phyloP scores from a whole-genome alignment of 2,113 vertebrate species.

The Pimephales promelas region DNA sequence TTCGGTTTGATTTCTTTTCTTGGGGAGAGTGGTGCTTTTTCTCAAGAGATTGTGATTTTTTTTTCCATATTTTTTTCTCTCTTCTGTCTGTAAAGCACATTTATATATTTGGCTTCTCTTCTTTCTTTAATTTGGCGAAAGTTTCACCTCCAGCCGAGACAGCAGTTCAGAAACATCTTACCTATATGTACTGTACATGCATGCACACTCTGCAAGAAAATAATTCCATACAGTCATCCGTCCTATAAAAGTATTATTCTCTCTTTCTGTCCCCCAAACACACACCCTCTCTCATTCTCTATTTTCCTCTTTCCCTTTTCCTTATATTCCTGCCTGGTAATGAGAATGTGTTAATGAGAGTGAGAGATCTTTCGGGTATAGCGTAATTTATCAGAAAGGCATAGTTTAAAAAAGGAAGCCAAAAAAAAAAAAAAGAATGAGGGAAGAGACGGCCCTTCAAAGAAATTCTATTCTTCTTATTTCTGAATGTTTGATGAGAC shows the following conservation, averaged over 20 bases:
- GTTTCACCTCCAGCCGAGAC: conserved; percentile 32
- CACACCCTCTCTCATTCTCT: conserved; percentile 13
- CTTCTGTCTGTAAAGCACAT: conserved; percentile 31
- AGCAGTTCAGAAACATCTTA: conserved; percentile 36
- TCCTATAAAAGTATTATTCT: conserved; percentile 41
- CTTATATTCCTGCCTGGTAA: conserved; percentile 71
- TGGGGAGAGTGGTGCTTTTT: conserved; percentile 2
- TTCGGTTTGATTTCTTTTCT: conserved; percentile 27
- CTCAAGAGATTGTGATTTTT: conserved; percentile 24
- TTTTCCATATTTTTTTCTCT: too few relatives aligned
- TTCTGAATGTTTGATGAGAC: conserved; percentile 83
- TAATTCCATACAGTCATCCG: conserved; percentile 48
- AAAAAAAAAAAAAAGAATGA: conserved; percentile 56
- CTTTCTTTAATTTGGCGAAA: conserved; percentile 45
- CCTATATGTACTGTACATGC: neutral
- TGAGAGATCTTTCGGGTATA: conserved; percentile 80
- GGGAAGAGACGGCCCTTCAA: conserved; percentile 72
- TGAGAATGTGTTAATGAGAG: conserved; percentile 82
- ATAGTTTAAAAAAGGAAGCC: conserved; percentile 65
- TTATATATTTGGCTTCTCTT: conserved; percentile 30
- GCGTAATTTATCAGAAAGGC: conserved; percentile 81
- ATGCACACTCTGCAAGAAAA: conserved; percentile 27
- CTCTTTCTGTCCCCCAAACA: conserved; percentile 4
- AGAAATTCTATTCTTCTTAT: conserved; percentile 85
- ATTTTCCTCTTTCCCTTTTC: conserved; percentile 54